phyloP scores from a whole-genome alignment of 2,888 invertebrate species.

The Melieria picta region DNA sequence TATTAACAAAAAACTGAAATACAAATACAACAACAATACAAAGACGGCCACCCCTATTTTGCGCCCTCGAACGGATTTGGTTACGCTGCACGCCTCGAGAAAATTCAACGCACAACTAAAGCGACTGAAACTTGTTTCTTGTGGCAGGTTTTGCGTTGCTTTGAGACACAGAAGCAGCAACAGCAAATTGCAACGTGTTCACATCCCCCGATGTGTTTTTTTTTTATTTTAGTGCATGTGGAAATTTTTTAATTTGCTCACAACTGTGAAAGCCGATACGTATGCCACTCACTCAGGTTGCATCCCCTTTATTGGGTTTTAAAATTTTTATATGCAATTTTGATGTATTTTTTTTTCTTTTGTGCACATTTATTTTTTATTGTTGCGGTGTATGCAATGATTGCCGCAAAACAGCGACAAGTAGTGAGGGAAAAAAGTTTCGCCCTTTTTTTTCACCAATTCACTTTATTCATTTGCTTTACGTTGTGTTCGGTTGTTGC shows the following conservation, averaged over 20 bases:
- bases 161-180: no score
- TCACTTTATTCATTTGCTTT: background rate
- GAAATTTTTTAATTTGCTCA: no score
- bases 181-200: background rate
- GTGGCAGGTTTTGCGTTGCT: no score
- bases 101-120: slow-evolving; percentile 30
- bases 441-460: background rate
- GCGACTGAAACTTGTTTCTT: background rate
- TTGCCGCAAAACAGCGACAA: slow-evolving; percentile 16
- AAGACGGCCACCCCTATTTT: slow-evolving; percentile 13
- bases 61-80: slow-evolving; percentile 60
- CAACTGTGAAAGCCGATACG: no score
- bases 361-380: slow-evolving; percentile 9
- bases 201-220: background rate
- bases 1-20: slow-evolving; percentile 21
- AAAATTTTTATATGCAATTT: slow-evolving; percentile 1
- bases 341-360: slow-evolving; percentile 18
- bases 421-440: background rate
- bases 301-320: slow-evolving; percentile 3
- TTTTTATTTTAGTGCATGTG: no score
- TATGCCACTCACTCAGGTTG: background rate
- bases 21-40: slow-evolving; percentile 23
- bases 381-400: slow-evolving; percentile 21
- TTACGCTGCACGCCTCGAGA: slow-evolving; percentile 51
- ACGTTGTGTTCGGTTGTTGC: background rate